Evolutionary conservation across 2,888 invertebrate genomes (phyloP).

Genomic region (Thumatha senex): DNA sequence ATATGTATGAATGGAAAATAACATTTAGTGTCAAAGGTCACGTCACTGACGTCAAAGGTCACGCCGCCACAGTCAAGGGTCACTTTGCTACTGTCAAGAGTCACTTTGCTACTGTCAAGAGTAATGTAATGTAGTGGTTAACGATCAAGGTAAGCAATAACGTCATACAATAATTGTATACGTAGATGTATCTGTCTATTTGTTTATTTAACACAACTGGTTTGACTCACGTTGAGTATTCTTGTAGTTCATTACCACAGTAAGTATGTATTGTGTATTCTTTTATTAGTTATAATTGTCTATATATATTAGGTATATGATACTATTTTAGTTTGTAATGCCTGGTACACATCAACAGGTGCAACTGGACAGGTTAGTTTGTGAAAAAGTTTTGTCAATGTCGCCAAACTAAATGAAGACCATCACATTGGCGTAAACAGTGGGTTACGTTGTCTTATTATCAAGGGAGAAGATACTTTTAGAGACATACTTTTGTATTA

Average conservation of each 20-base stretch:
- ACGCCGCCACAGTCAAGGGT: not conserved
- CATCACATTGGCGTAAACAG: too few species aligned
- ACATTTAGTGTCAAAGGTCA: too few species aligned
- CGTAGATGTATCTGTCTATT: constrained; percentile 17
- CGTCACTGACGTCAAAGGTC: not conserved
- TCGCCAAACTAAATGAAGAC: too few species aligned
- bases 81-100: not conserved
- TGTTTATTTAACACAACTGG: constrained; percentile 13
- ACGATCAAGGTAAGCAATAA: constrained; percentile 4
- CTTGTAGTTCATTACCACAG: constrained; percentile 13
- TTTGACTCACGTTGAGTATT: constrained; percentile 18
- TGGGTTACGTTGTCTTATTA: too few species aligned
- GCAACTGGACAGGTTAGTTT: too few species aligned
- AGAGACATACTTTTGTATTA: too few species aligned
- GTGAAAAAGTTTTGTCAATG: too few species aligned
- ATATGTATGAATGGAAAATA: too few species aligned
- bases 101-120: too few species aligned
- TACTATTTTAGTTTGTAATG: not conserved
- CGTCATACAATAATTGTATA: constrained; percentile 6
- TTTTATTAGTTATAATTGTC: not conserved
- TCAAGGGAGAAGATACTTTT: too few species aligned
- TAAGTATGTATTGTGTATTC: not conserved
- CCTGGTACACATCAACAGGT: not conserved
- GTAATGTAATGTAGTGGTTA: constrained; percentile 1
- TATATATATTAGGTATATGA: too few species aligned